phyloP scores from a whole-genome alignment of 2,113 vertebrate genomes.

The Psettodes erumei region DNA sequence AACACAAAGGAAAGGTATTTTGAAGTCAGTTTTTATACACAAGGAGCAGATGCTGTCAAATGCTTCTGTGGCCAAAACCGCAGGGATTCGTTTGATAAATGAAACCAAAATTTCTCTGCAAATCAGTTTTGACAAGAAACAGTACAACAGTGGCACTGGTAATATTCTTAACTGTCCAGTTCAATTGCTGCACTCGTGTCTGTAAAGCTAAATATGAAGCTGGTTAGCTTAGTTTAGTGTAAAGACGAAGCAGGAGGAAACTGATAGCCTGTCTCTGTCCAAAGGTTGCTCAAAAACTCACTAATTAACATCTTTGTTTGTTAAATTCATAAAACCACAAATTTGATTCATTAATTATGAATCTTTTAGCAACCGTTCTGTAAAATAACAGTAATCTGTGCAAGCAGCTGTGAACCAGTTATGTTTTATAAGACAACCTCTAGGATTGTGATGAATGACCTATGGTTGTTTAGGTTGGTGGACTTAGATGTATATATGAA shows the following conservation, averaged over 20 bases:
- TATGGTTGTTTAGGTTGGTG: background rate
- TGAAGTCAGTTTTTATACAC: constrained; percentile 12
- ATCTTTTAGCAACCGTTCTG: background rate
- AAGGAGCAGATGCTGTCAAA: background rate
- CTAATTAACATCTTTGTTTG: background rate
- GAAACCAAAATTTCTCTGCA: background rate
- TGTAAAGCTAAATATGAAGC: no score
- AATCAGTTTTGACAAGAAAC: background rate
- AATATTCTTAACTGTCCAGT: background rate
- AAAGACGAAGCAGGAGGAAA: no score
- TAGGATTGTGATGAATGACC: background rate
- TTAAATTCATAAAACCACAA: constrained; percentile 12
- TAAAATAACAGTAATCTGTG: background rate
- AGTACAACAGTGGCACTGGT: background rate
- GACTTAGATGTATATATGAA: background rate
- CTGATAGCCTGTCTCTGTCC: background rate
- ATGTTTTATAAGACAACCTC: no score
- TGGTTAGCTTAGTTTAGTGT: no score
- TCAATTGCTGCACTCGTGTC: no score
- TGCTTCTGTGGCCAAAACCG: background rate
- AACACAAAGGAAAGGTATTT: constrained; percentile 22
- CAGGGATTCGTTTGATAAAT: background rate
- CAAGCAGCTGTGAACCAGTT: no score
- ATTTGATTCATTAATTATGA: no score
- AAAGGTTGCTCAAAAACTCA: background rate